phyloP scores from a whole-genome alignment of 2,113 vertebrate species.

The Ardeotis arabs region DNA sequence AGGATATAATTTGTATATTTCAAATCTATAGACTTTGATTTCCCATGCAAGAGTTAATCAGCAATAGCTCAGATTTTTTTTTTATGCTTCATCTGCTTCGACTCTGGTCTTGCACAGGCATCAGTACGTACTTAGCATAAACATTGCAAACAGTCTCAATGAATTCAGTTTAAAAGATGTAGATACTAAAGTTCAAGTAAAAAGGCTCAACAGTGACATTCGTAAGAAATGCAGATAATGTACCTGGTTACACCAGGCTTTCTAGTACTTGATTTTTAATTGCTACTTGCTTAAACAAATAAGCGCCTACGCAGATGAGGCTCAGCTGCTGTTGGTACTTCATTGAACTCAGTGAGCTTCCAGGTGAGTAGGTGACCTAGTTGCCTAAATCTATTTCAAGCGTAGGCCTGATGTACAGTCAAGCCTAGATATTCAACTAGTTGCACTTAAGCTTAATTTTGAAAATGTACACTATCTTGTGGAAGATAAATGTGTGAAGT shows the following conservation, averaged over 20 bases:
- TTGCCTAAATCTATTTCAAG: background rate
- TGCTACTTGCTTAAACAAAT: background rate
- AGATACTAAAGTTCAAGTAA: background rate
- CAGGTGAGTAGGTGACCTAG: background rate
- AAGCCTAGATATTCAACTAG: background rate
- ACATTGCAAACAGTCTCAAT: background rate
- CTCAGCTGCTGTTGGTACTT: background rate
- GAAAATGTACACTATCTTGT: background rate
- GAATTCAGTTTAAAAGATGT: background rate
- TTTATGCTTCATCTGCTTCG: background rate
- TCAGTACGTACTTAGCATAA: background rate
- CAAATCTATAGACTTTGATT: background rate
- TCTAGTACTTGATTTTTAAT: background rate
- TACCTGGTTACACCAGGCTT: background rate
- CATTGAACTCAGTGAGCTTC: background rate
- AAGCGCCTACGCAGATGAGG: rapidly evolving
- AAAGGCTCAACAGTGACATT: background rate
- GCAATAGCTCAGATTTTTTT: background rate
- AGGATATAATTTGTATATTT: background rate
- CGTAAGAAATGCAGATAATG: background rate
- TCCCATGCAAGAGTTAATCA: background rate
- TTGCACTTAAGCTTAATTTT: background rate
- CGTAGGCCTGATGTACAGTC: background rate
- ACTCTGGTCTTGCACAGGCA: background rate
- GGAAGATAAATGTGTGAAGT: background rate